phyloP scores from a whole-genome alignment of 2,797 vertebrate genomes.

The Salarias fasciatus region DNA sequence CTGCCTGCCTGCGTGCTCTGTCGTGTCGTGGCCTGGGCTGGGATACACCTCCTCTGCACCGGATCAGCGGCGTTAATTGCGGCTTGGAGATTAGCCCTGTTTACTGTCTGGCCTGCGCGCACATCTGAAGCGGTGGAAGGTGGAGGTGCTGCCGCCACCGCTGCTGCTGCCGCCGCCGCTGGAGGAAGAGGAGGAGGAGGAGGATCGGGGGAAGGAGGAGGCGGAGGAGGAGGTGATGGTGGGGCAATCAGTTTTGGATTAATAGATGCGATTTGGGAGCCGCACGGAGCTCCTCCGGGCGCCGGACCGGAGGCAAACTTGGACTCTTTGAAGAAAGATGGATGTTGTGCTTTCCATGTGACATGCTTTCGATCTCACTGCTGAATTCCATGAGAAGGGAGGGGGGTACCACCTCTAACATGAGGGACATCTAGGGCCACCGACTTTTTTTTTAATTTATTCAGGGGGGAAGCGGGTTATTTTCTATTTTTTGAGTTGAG shows the following conservation, averaged over 20 bases:
- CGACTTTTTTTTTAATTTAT: constrained; percentile 38
- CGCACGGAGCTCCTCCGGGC: constrained; percentile 47
- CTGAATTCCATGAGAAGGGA: constrained; percentile 44
- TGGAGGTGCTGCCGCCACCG: too few species aligned
- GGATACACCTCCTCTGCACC: constrained; percentile 53
- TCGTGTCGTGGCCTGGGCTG: constrained; percentile 56
- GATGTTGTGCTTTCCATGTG: constrained; percentile 64
- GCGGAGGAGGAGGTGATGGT: too few species aligned
- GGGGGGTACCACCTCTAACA: constrained; percentile 62
- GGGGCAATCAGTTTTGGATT: constrained; percentile 12
- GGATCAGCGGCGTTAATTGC: constrained; percentile 58
- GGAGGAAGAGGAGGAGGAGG: neutral
- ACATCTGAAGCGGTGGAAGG: constrained; percentile 12
- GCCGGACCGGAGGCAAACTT: constrained; percentile 59
- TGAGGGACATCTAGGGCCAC: constrained; percentile 74
- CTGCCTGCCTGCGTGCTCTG: constrained; percentile 37
- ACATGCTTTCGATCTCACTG: constrained; percentile 47
- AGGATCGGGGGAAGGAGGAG: too few species aligned
- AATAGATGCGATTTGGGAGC: constrained; percentile 43
- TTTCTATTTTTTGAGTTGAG: constrained; percentile 37
- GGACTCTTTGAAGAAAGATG: constrained; percentile 67
- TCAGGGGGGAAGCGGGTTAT: constrained; percentile 59
- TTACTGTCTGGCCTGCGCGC: constrained; percentile 35
- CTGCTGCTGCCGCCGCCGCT: too few species aligned
- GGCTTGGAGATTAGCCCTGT: constrained; percentile 53